Base-by-base conservation (phyloP, 2,113 vertebrate genomes). In the Panurus biarmicus region DNA sequence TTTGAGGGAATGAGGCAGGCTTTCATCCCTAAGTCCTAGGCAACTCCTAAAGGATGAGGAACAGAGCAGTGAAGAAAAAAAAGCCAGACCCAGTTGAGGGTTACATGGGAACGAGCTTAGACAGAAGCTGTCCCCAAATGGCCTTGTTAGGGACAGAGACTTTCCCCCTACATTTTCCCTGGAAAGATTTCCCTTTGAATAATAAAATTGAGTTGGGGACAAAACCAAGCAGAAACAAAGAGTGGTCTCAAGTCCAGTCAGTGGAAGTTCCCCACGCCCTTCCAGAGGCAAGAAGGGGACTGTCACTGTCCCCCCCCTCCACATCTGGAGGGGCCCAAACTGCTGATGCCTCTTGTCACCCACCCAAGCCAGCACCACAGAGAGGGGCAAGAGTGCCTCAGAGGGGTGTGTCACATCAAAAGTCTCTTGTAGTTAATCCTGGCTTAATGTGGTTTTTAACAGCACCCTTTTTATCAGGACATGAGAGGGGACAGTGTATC, bases 261-360 rank as follows among this genome's bases (percentile, higher is more conserved):
- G 29, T 0, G 5, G 5, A 0, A 3, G 25, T 1, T 44, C 14
- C 57, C 11, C 14, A 36, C 0, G 0, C 10, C 20, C 19, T 66
- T 25, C 33, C 38, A 71, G 40, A 4, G 26, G 35, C 24, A 29
- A 7, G 22, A 2, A 3, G 2, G 29, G 21, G 12, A 31, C 5
- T 19, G 31, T 19, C 38, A 22, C 35, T 84, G 35, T 38, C 35
- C 50, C 29, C 12, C 12, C 29, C 33, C 1, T 0, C 13, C 51
- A 16, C 1, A 2, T 14, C 5, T 17, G 14, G 25, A 25, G 38
- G 42, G 80, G 10, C 19, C 25, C 53, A 36, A 7, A 23, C 1
- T 40, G 21, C 14, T 44, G 36, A 6, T 17, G 17, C 8, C 26
- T 15, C 58, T 31, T 14, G 6, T 48, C 76, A 15, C 36, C n/a